Percentiles rank a stretch among this genome's conserved stretches.
These are phyloP conservation scores for Myopa testacea DNA, from an alignment of 2,888 invertebrate genomes.

Conservation along the genomic window DNA sequence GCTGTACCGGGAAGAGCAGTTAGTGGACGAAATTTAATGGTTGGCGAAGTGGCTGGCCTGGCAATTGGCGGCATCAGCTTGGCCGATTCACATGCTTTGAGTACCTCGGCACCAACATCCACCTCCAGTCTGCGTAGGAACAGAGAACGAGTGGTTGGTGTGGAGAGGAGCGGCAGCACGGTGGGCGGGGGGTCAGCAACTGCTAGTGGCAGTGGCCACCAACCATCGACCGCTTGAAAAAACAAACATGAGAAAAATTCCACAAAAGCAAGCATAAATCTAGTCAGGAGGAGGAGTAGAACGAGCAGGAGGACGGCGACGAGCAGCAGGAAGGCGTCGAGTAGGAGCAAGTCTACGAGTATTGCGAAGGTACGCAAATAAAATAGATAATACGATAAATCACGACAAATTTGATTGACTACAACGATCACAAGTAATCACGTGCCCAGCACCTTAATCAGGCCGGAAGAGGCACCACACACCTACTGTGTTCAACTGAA, in stretches of 20 bases:
- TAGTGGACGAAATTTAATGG: conserved; percentile 50
- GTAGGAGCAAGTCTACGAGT: too few species aligned
- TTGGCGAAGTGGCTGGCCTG: conserved; percentile 45
- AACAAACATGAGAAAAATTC: not conserved
- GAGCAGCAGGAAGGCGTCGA: too few species aligned
- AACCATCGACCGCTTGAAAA: conserved; percentile 56
- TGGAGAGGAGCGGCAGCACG: conserved; percentile 38
- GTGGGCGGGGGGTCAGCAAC: conserved; percentile 29
- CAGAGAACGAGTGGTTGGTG: conserved; percentile 41
- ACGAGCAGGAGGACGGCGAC: not conserved
- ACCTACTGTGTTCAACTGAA: too few species aligned
- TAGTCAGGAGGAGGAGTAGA: conserved; percentile 26
- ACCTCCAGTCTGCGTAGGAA: conserved; percentile 59
- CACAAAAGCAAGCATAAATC: conserved; percentile 4
- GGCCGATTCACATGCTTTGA: conserved; percentile 53
- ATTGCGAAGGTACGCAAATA: too few species aligned
- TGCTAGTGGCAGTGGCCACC: conserved; percentile 29
- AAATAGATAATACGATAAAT: too few species aligned
- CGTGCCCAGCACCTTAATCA: not conserved
- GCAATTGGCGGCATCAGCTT: conserved; percentile 41
- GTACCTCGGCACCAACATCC: conserved; percentile 64
- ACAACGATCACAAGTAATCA: too few species aligned
- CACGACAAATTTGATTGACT: too few species aligned
- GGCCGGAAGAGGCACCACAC: not conserved
- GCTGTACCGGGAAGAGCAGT: conserved; percentile 60